A percentile compares a stretch with the other conserved stretches of the same genome.
These are phyloP conservation scores for Dromius quadrimaculatus DNA, from an alignment of 2,888 invertebrate genomes.

Conservation along the genomic window DNA sequence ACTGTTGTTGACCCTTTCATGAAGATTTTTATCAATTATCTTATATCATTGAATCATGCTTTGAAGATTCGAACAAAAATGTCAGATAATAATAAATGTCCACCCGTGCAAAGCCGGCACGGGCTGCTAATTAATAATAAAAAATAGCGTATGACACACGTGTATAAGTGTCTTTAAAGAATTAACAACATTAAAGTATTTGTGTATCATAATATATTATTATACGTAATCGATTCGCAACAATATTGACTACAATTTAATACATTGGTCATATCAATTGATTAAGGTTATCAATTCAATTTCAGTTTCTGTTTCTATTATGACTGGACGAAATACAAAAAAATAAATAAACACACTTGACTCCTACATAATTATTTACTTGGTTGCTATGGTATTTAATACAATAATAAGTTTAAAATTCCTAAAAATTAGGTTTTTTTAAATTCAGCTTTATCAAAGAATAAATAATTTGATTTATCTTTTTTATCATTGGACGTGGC, in stretches of 20 bases:
- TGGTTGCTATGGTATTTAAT: conserved; percentile 16
- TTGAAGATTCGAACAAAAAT: no score
- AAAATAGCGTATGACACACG: no score
- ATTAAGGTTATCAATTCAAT: not conserved
- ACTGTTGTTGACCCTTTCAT: no score
- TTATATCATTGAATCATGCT: no score
- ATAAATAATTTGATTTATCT: conserved; percentile 20
- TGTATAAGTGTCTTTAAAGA: no score
- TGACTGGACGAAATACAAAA: not conserved
- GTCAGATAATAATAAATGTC: no score
- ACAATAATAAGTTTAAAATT: not conserved
- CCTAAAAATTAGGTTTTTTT: conserved; percentile 1
- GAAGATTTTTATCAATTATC: no score
- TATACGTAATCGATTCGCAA: not conserved
- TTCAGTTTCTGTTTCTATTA: not conserved
- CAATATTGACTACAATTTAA: conserved; percentile 12
- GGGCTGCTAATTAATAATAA: no score
- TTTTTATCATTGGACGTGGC: not conserved
- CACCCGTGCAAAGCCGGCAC: no score
- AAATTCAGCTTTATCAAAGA: conserved; percentile 17
- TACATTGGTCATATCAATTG: not conserved
- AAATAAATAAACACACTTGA: not conserved
- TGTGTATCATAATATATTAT: not conserved
- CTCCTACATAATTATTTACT: not conserved
- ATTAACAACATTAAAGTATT: no score